Base-by-base conservation (phyloP, 2,113 vertebrate species). In the Xiphias gladius region DNA sequence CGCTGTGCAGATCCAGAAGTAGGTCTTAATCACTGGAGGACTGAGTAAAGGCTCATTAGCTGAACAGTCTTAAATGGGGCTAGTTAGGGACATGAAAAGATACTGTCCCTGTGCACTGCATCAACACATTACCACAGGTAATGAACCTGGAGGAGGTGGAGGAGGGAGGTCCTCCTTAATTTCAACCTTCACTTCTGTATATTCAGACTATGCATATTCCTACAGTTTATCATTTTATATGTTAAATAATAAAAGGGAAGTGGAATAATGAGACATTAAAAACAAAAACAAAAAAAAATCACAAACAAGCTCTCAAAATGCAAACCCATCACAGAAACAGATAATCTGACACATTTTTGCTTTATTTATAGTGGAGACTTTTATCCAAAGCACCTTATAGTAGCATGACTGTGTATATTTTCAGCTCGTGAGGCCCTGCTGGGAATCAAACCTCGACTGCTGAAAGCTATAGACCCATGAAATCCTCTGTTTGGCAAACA, bases 51-150 rank as follows among this genome's bases (percentile, higher is more conserved):
- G 82, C 90, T 93, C 91, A 89, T 93, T 93, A 92, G 80, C 82
- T 84, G 81, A 90, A 92, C 90, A 83, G 88, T 87, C 90, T 89
- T 92, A 92, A 94, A 93, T 92, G 92, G 90, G 74, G 80, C 88
- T 92, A 83, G 89, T 92, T 93, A 90, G 66, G 35, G 69, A 93
- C 91, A 92, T 88, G 88, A 84, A 89, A 88, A 90, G 86, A 94
- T 90, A 84, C 46, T 65, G 84, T 86, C 83, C 73, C 73, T 10
- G 16, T 79, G 73, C 87, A 76, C 80, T 76, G 79, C 86, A 86
- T 88, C 83, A 85, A 86, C 85, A 89, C 90, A 85, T 89, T 89
- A 86, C 66, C 41, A 72, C 85, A 92, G 90, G 86, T 91, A 94
- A 92, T 91, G 90, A 86, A 74, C 90, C 90, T 79, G 85, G 10